These are phyloP conservation scores for Erannis defoliaria DNA, from an alignment of 2,888 invertebrate genomes.

Conservation along the genomic window DNA sequence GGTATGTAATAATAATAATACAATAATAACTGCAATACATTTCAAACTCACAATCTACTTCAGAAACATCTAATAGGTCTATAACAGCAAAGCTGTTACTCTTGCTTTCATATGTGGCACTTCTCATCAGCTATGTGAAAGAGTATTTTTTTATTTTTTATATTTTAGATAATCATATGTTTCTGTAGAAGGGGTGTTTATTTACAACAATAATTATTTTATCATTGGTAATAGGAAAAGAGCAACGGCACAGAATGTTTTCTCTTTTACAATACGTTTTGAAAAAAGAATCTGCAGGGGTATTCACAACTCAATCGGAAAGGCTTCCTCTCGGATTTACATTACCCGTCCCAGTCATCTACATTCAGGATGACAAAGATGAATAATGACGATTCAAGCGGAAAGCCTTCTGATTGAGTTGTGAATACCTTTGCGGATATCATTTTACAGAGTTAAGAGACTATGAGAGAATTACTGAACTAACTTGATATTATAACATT, in stretches of 20 bases:
- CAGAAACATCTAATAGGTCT: background rate
- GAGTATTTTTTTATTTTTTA: no score
- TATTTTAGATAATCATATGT: background rate
- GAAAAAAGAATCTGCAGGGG: no score
- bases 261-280: no score
- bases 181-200: background rate
- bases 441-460: background rate
- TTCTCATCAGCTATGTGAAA: no score
- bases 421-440: no score
- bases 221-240: background rate
- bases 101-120: background rate
- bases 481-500: slow-evolving; percentile 2
- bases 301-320: no score
- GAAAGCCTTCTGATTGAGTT: no score
- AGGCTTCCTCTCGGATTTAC: no score
- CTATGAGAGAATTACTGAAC: background rate
- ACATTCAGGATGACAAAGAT: no score
- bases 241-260: slow-evolving; percentile 1
- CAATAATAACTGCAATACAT: background rate
- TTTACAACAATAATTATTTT: background rate
- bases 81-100: background rate
- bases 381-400: no score
- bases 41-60: background rate
- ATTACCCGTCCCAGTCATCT: no score
- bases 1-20: background rate